Evolutionary conservation across 2,888 invertebrate genomes (phyloP).

Genomic region (Drosophila antonietae): DNA sequence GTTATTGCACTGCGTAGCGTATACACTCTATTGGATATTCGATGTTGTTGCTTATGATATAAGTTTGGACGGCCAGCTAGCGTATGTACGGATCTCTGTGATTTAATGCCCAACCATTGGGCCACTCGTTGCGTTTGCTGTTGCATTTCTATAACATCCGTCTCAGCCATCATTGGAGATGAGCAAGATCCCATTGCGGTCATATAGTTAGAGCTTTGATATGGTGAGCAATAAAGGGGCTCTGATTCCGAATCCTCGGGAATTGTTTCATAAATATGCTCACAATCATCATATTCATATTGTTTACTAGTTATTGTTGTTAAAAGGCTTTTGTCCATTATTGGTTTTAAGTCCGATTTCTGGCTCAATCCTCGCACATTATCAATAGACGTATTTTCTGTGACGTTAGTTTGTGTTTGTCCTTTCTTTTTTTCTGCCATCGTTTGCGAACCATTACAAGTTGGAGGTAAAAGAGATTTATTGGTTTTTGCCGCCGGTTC

Average conservation of each 20-base stretch:
- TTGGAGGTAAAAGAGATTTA: neutral
- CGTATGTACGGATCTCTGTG: conserved; percentile 51
- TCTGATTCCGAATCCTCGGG: conserved; percentile 87
- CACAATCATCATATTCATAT: conserved; percentile 85
- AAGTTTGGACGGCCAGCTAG: conserved; percentile 37
- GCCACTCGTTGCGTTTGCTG: conserved; percentile 81
- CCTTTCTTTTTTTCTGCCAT: conserved; percentile 8
- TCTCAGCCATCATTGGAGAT: conserved; percentile 32
- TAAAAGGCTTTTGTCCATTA: conserved; percentile 3
- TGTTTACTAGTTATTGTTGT: conserved; percentile 14
- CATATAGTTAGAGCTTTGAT: conserved; percentile 84
- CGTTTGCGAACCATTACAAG: neutral
- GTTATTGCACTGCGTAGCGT: conserved; percentile 75
- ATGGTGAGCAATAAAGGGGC: conserved; percentile 88
- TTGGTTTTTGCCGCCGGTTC: conserved; percentile 2
- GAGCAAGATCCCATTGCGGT: conserved; percentile 67
- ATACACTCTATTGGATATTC: conserved; percentile 51
- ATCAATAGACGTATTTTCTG: conserved; percentile 6
- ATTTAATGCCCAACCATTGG: conserved; percentile 82
- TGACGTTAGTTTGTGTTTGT: neutral
- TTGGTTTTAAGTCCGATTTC: conserved; percentile 10
- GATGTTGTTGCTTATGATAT: conserved; percentile 37
- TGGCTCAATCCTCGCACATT: conserved; percentile 3
- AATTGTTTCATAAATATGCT: conserved; percentile 89
- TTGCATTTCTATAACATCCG: conserved; percentile 63